Evolutionary conservation across 2,888 invertebrate genomes (phyloP), one percentile per base, ranked within the genome.

Genomic region (Lycia hirtaria): DNA sequence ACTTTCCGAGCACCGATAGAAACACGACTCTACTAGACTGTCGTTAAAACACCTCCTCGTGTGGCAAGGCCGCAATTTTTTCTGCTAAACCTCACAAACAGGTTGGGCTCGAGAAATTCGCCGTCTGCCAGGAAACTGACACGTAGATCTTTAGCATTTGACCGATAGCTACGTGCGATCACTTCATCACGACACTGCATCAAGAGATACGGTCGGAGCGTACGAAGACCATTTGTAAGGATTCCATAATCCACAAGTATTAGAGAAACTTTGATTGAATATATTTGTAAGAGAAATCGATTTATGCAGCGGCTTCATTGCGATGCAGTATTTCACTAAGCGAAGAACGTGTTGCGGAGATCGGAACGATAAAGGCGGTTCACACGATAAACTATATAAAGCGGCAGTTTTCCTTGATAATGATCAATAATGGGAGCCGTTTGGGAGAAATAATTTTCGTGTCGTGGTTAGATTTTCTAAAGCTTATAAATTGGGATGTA

Each of bases 31-130:
- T 81, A 72, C 51, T 52, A 22, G 50, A 56, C 63, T 59, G 43
- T 22, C 30, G 60, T 72, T 82, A 83, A 58, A 79, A 82, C 78
- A 70, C 68, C 75, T 68, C 73, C 75, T 83, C 52, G 66, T 33
- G 53, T 65, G 59, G 53, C 68, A 67, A 65, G 60, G 69, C 74
- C 62, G 67, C 60, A 54, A 65, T 80, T 85, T 84, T 82, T 80
- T 74, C 49, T n/a, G 65, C 53, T 57, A 64, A 73, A 65, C 56
- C 62, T 72, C 69, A 70, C 78, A 76, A 83, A 85, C 85, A 82
- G 82, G 87, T 88, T 84, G 72, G 59, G 68, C 75, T 72, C 83
- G 82, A 87, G 87, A 88, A 87, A 87, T 83, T 81, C 72, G 75
- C 80, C 73, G 78, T 74, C 76, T 73, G 73, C 67, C 76, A 71